Percentiles rank a stretch among this genome's conserved stretches.
Conservation (phyloP, 2,113 vertebrate species). For the Apaloderma vittatum region DNA sequence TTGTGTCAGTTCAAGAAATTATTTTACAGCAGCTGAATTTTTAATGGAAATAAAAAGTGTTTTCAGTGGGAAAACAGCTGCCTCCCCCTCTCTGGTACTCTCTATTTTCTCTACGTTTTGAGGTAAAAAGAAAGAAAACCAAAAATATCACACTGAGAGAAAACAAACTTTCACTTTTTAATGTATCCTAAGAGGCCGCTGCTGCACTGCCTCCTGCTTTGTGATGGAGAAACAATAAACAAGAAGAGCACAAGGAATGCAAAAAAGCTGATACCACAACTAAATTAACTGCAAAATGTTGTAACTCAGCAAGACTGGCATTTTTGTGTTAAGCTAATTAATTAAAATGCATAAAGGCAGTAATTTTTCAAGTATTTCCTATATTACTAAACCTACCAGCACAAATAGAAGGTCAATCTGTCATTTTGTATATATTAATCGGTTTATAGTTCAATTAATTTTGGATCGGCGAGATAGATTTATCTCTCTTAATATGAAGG, state of each 20-base stretch:
- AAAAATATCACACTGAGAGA: neutral
- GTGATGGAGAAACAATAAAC: neutral
- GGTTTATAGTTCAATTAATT: neutral
- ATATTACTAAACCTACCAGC: neutral
- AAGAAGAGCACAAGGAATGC: neutral
- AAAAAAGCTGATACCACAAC: neutral
- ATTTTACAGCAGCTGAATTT: constrained; percentile 25
- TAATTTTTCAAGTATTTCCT: neutral
- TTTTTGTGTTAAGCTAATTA: neutral
- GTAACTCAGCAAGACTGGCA: neutral
- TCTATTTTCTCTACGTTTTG: neutral
- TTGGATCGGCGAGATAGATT: neutral
- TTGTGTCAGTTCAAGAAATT: constrained; percentile 17
- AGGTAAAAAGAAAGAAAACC: neutral
- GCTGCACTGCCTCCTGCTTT: neutral
- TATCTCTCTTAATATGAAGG: neutral
- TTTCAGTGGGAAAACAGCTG: neutral
- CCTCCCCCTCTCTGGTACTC: neutral
- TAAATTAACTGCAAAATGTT: constrained; percentile 2
- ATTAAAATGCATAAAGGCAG: neutral
- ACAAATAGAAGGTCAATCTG: neutral
- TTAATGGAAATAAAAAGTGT: constrained; percentile 35
- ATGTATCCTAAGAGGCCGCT: neutral
- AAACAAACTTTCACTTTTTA: neutral
- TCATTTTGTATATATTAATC: constrained; percentile 12